A percentile compares a stretch with the other conserved stretches of the same genome.
Evolutionary conservation across 1,140 invertebrate genomes (phyloP).

Genomic region (Phocides pigmalion): DNA sequence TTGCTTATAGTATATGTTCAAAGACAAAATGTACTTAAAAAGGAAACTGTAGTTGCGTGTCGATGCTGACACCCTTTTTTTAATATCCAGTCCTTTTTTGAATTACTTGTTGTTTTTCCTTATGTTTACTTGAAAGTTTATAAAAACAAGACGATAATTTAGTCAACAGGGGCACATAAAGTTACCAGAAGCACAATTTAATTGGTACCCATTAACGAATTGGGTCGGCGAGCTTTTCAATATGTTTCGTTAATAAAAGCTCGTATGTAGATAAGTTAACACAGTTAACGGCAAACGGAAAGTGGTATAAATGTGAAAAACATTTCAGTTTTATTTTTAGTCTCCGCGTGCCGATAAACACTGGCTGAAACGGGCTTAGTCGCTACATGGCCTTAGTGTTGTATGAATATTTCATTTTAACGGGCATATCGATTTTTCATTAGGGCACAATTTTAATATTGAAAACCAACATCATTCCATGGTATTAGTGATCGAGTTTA

Average conservation of each 20-base stretch:
- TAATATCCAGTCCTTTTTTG: too few species aligned
- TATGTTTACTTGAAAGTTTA: too few species aligned
- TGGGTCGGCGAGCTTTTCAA: conserved; percentile 3
- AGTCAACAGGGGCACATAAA: neutral
- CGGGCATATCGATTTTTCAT: neutral
- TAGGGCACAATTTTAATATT: neutral
- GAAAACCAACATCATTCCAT: too few species aligned
- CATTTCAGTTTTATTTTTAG: conserved; percentile 3
- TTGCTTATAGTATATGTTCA: too few species aligned
- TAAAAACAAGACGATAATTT: too few species aligned
- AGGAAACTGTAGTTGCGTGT: too few species aligned
- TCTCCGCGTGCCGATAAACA: neutral
- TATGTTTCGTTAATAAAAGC: conserved; percentile 9
- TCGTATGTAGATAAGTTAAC: conserved; percentile 13
- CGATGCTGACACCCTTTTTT: too few species aligned
- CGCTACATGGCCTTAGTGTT: neutral
- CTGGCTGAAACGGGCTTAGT: neutral
- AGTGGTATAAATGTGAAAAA: neutral
- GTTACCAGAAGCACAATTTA: neutral
- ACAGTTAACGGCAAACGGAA: neutral
- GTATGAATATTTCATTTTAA: conserved; percentile 8
- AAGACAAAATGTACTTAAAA: too few species aligned
- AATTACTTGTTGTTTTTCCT: too few species aligned
- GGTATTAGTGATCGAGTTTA: too few species aligned
- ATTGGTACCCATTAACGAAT: neutral